These are phyloP conservation scores for Mormyrus iriodes DNA, from an alignment of 2,113 vertebrate species.

Conservation along the genomic window DNA sequence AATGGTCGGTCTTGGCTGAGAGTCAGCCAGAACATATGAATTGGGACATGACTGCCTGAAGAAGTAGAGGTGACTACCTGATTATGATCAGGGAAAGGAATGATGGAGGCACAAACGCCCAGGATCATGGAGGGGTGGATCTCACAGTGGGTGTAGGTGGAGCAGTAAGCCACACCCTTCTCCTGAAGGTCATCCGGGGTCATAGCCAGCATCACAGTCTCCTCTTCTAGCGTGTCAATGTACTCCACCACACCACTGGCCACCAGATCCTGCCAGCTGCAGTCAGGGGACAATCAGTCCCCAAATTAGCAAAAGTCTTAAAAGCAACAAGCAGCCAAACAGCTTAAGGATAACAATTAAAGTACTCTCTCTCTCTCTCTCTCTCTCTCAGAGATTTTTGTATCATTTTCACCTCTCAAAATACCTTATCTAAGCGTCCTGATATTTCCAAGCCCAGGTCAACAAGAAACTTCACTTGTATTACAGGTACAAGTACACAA, in stretches of 20 bases:
- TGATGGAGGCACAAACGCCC: constrained; percentile 95
- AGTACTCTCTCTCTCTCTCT: too few species aligned
- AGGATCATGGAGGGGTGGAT: constrained; percentile 99
- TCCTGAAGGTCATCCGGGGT: constrained; percentile 96
- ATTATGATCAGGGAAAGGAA: constrained; percentile 97
- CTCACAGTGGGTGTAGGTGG: constrained; percentile 95
- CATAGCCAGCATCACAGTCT: constrained; percentile 98
- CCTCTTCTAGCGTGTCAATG: constrained; percentile 93
- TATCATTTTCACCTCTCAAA: neutral
- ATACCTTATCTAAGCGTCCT: neutral
- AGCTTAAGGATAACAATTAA: neutral
- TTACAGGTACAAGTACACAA: neutral
- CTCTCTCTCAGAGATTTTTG: neutral
- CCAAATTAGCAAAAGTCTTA: neutral
- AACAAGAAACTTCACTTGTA: neutral
- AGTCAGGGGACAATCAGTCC: constrained; percentile 21
- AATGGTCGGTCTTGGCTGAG: neutral
- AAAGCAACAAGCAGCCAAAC: neutral
- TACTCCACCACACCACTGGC: constrained; percentile 97
- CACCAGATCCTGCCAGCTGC: constrained; percentile 95
- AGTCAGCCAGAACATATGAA: neutral
- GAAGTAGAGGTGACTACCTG: constrained; percentile 65
- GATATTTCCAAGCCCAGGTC: neutral
- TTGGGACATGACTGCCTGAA: neutral
- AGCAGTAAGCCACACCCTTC: constrained; percentile 95